Conservation (phyloP, 1,140 invertebrate species). For the Scylla paramamosain region DNA sequence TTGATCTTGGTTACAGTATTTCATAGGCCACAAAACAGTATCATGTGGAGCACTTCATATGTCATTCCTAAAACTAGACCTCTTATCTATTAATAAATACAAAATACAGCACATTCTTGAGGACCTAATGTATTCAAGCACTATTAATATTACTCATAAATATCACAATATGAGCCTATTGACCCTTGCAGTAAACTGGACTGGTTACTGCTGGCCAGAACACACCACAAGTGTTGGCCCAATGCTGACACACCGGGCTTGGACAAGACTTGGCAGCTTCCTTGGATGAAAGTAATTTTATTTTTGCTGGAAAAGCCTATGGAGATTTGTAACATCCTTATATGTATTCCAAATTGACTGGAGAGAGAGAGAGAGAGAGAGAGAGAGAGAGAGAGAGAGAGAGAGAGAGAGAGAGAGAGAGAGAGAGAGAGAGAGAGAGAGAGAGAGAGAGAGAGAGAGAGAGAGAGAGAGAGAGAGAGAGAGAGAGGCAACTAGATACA, state of each 20-base stretch:
- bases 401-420: not conserved
- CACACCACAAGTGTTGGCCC: constrained; percentile 18
- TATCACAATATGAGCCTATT: constrained; percentile 71
- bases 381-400: not conserved
- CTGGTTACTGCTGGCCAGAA: not conserved
- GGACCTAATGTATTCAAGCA: constrained; percentile 53
- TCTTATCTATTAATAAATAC: constrained; percentile 53
- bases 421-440: not conserved
- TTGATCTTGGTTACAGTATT: not conserved
- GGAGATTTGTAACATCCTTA: not conserved
- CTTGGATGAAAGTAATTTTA: not conserved
- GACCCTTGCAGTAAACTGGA: constrained; percentile 43
- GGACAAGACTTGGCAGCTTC: not conserved
- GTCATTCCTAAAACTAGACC: not conserved
- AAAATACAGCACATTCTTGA: constrained; percentile 61
- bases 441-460: not conserved
- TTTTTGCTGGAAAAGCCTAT: not conserved
- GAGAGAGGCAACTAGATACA: not conserved
- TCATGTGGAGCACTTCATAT: constrained; percentile 5
- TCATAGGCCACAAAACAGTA: not conserved
- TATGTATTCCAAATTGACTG: not conserved
- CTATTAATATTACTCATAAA: constrained; percentile 63
- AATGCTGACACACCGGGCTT: not conserved
- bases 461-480: not conserved
- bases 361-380: not conserved